A percentile compares a stretch with the other conserved stretches of the same genome.
Conservation (phyloP, 2,888 invertebrate genomes). For the Drosophila mulleri region DNA sequence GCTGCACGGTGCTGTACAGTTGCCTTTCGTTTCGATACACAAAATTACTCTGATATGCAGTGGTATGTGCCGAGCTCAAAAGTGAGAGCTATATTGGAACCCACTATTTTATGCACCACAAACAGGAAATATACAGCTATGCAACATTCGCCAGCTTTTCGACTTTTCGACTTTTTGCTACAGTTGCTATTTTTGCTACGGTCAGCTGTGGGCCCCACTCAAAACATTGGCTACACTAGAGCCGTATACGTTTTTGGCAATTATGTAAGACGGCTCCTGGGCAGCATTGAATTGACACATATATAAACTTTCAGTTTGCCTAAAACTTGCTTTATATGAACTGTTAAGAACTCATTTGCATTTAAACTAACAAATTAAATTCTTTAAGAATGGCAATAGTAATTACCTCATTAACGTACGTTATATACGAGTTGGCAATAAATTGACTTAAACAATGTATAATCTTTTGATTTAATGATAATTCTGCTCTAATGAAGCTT, state of each 20-base stretch:
- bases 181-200: conserved; percentile 26
- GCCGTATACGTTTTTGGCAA: conserved; percentile 61
- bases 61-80: conserved; percentile 25
- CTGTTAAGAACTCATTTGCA: conserved; percentile 41
- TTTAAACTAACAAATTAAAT: conserved; percentile 1
- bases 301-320: conserved; percentile 4
- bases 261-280: conserved; percentile 67
- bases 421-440: neutral
- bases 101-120: conserved; percentile 55
- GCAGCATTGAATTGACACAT: conserved; percentile 30
- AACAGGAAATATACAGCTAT: conserved; percentile 68
- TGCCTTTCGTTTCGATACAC: conserved; percentile 17
- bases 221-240: conserved; percentile 48
- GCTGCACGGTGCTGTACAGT: neutral
- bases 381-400: too few species aligned
- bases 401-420: neutral
- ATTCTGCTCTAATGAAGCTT: neutral
- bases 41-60: conserved; percentile 19
- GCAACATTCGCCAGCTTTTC: conserved; percentile 44
- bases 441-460: neutral
- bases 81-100: conserved; percentile 59
- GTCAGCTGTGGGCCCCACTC: conserved; percentile 53
- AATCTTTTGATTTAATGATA: neutral
- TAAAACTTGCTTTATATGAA: conserved; percentile 18
- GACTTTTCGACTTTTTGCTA: conserved; percentile 37